phyloP scores from a whole-genome alignment of 2,888 invertebrate genomes.

The Parthenolecanium corni region DNA sequence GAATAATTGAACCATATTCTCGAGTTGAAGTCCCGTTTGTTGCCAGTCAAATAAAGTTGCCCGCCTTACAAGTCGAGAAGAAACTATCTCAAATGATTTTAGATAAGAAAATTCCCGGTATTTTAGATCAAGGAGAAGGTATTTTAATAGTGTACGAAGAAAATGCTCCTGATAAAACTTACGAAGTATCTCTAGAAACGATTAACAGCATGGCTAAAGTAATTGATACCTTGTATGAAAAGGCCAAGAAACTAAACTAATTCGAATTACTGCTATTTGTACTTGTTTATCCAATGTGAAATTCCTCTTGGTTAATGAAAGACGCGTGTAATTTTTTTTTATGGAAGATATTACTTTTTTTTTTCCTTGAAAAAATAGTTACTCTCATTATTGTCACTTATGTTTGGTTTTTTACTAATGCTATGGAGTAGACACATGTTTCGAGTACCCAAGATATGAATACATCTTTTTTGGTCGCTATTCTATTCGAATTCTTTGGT shows the following conservation, averaged over 20 bases:
- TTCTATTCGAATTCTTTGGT: too few species aligned
- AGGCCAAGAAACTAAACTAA: conserved; percentile 78
- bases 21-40: conserved; percentile 85
- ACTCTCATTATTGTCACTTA: background rate
- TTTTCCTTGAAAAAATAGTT: background rate
- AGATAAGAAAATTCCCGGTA: conserved; percentile 93
- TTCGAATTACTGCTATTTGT: background rate
- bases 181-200: conserved; percentile 91
- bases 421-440: too few species aligned
- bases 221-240: conserved; percentile 96
- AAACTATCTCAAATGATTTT: conserved; percentile 98
- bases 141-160: conserved; percentile 96
- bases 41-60: conserved; percentile 78
- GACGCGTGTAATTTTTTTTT: background rate
- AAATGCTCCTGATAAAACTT: conserved; percentile 87
- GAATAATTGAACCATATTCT: conserved; percentile 98
- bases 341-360: background rate
- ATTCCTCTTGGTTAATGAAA: background rate
- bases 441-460: too few species aligned
- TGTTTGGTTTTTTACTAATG: background rate
- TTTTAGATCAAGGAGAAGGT: conserved; percentile 96
- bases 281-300: background rate
- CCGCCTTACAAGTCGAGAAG: conserved; percentile 87
- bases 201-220: conserved; percentile 99
- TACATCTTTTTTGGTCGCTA: too few species aligned